phyloP scores from a whole-genome alignment of 53 echinoderm and acorn worm species.

The Paracentrotus lividus region DNA sequence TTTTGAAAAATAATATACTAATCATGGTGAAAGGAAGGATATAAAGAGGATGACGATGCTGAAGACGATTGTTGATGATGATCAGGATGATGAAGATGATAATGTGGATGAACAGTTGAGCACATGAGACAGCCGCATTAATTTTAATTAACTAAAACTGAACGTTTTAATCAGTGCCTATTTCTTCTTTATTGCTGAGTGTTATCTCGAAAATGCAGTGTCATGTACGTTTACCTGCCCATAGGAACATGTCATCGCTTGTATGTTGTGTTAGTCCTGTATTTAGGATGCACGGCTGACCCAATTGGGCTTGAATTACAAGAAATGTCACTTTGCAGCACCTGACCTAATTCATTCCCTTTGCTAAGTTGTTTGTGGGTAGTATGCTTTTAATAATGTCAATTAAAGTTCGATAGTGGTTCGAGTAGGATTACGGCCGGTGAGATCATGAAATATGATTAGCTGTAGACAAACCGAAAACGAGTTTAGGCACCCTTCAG shows the following conservation, averaged over 20 bases:
- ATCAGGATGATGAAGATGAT: too few relatives aligned
- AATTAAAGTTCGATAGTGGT: not conserved
- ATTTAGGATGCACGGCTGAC: conserved; percentile 30
- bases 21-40: too few relatives aligned
- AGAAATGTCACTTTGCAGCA: conserved; percentile 23
- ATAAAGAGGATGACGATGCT: too few relatives aligned
- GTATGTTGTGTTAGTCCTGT: conserved; percentile 15
- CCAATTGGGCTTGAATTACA: conserved; percentile 45
- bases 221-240: not conserved
- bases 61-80: too few relatives aligned
- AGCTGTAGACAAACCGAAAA: not conserved
- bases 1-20: too few relatives aligned
- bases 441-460: not conserved
- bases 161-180: too few relatives aligned
- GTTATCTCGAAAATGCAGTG: not conserved
- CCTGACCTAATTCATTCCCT: conserved; percentile 25
- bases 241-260: not conserved
- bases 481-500: not conserved
- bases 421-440: not conserved
- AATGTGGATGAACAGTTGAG: too few relatives aligned
- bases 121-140: too few relatives aligned
- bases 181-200: too few relatives aligned
- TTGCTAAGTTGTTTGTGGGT: not conserved
- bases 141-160: too few relatives aligned
- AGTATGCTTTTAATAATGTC: conserved; percentile 19